Base-by-base conservation (phyloP, 2,888 invertebrate genomes). In the Meteorus colon region DNA sequence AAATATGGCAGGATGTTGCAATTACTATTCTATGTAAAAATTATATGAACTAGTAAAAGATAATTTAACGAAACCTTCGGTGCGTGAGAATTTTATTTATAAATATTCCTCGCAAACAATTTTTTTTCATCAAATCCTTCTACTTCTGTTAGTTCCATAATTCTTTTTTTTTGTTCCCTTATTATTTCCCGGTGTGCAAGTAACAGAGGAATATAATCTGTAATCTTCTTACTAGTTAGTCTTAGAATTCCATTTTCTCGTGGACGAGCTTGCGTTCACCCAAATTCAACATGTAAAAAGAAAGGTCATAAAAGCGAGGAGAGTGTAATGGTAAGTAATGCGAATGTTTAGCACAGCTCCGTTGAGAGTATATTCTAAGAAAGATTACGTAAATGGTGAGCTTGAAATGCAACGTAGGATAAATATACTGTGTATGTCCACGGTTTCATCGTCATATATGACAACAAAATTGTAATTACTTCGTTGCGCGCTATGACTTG, bases 401-500 rank as follows among this genome's bases (percentile, higher is more conserved):
- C 65, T 62, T 70, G 74, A 73, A 75, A 51, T 66, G 65, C n/a
- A 41, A 41, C 16, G n/a, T 16, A 72, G 14, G 73, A 63, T 27
- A 51, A 29, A 63, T 73, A 63, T 34, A 62, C 29, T 45, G 37
- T 71, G 29, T 63, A 8, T 12, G 41, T 41, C 41, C 12, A 12
- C 8, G 2, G 12, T 41, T 41, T 31, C 5, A 14, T 75, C 68
- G 69, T 65, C 55, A 74, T 73, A 78, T 79, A 79, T 78, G 79
- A 81, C 77, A 75, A 70, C 83, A 80, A 83, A 82, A 86, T 81
- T 81, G 83, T 86, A 84, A 84, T 87, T 87, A 41, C 79, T 75
- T 79, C 79, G 79, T 51, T 48, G 34, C 77, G 66, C 70, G 71
- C 77, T 74, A 78, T 80, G 76, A 76, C 76, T 75, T 72, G 51